These are phyloP conservation scores for Pararge aegeria DNA, from an alignment of 1,140 invertebrate genomes.

Conservation along the genomic window DNA sequence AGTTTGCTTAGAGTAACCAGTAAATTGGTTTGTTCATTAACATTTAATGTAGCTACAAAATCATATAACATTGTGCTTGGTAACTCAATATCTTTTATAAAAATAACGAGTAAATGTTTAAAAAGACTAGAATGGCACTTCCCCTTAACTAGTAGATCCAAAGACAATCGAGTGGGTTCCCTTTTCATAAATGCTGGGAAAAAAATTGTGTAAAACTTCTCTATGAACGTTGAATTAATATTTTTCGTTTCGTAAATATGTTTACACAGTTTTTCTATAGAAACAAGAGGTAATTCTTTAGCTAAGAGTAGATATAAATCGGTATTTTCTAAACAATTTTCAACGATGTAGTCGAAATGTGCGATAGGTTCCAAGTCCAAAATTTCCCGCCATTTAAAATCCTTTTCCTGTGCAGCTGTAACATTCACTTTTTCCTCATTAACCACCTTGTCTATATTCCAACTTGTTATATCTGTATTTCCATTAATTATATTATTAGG, in stretches of 20 bases:
- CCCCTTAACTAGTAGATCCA: conserved; percentile 42
- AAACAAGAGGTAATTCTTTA: conserved; percentile 16
- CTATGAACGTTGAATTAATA: conserved; percentile 27
- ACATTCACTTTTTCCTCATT: not conserved
- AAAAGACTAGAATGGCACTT: conserved; percentile 27
- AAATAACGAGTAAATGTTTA: conserved; percentile 29
- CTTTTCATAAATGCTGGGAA: conserved; percentile 37
- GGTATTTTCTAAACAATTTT: conserved; percentile 27
- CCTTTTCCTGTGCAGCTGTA: not conserved
- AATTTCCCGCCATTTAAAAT: conserved; percentile 5
- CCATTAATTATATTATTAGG: not conserved
- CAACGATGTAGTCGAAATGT: conserved; percentile 28
- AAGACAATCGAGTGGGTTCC: conserved; percentile 30
- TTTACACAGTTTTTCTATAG: conserved; percentile 36
- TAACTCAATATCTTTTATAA: conserved; percentile 40
- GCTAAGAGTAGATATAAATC: conserved; percentile 28
- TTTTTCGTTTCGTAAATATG: conserved; percentile 30
- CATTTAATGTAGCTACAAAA: conserved; percentile 36
- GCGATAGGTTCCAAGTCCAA: conserved; percentile 9
- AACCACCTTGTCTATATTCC: not conserved
- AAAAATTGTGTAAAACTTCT: conserved; percentile 37
- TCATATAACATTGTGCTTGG: conserved; percentile 39
- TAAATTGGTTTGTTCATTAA: conserved; percentile 26
- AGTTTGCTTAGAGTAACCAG: conserved; percentile 30
- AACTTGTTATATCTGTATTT: not conserved